These are phyloP conservation scores for Gymnogyps californianus DNA, from an alignment of 2,113 vertebrate species.

Conservation along the genomic window DNA sequence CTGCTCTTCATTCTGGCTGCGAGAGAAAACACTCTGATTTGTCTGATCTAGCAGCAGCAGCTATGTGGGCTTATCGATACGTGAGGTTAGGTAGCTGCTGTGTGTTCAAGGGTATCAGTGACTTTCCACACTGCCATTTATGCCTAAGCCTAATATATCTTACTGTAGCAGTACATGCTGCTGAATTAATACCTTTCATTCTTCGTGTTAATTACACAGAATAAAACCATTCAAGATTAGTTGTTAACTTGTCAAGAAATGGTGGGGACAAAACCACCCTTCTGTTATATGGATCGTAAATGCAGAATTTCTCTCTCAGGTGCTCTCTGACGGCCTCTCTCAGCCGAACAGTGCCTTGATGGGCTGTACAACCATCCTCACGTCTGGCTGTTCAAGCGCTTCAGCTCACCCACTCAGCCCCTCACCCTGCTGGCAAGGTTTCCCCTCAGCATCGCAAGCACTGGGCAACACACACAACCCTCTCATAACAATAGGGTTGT, in stretches of 20 bases:
- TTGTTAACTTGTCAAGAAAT: background rate
- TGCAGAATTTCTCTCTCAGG: background rate
- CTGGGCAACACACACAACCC: background rate
- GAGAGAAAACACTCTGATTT: background rate
- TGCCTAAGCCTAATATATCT: background rate
- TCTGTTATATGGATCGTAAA: accelerated
- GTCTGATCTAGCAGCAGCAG: background rate
- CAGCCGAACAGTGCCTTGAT: background rate
- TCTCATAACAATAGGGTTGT: background rate
- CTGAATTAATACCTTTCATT: background rate
- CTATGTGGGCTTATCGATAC: accelerated
- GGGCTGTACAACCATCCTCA: background rate
- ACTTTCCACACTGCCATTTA: background rate
- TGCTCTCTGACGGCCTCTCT: background rate
- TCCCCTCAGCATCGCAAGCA: background rate
- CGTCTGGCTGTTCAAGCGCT: background rate
- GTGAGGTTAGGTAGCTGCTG: background rate
- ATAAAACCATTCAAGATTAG: background rate
- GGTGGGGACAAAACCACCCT: background rate
- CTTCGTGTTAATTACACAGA: background rate
- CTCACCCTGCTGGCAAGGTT: background rate
- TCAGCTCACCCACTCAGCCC: background rate
- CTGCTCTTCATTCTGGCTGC: background rate
- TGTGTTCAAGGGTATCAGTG: background rate
- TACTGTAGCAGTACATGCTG: accelerated